phyloP scores from a whole-genome alignment of 35 echinoderm and acorn worm genomes.

The Acanthaster planci region DNA sequence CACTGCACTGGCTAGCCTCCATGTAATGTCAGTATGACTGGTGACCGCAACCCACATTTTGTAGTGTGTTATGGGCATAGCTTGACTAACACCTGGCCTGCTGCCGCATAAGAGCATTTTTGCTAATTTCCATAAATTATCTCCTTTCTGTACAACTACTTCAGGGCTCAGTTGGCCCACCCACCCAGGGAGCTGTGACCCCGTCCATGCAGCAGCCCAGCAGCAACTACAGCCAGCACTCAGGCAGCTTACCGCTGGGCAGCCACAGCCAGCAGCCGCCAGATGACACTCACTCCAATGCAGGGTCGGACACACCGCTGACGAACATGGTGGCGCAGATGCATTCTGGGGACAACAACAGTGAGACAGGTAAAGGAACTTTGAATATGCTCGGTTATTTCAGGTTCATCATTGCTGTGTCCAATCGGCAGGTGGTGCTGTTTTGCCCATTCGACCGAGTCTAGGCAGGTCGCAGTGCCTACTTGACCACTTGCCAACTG shows the following conservation, averaged over 20 bases:
- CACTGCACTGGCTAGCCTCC: no score
- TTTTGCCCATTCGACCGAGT: no score
- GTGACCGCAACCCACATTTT: no score
- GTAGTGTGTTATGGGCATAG: no score
- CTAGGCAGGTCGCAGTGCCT: no score
- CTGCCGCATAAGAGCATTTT: no score
- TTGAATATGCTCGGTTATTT: neutral
- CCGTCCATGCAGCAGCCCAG: slow-evolving; percentile 20
- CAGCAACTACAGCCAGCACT: neutral
- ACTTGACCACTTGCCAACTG: no score
- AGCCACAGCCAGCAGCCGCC: slow-evolving; percentile 42
- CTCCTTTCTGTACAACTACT: neutral
- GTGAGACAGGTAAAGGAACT: slow-evolving; percentile 87
- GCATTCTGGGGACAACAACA: slow-evolving; percentile 83
- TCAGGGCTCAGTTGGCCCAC: neutral
- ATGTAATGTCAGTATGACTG: no score
- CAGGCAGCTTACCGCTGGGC: slow-evolving; percentile 31
- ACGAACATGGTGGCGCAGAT: slow-evolving; percentile 75
- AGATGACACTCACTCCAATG: slow-evolving; percentile 86
- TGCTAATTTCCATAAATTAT: no score
- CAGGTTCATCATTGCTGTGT: no score
- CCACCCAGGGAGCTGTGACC: neutral
- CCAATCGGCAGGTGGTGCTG: no score
- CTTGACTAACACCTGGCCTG: no score
- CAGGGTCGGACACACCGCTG: slow-evolving; percentile 79